Conservation (phyloP, 2,113 vertebrate genomes). For the Puma concolor region DNA sequence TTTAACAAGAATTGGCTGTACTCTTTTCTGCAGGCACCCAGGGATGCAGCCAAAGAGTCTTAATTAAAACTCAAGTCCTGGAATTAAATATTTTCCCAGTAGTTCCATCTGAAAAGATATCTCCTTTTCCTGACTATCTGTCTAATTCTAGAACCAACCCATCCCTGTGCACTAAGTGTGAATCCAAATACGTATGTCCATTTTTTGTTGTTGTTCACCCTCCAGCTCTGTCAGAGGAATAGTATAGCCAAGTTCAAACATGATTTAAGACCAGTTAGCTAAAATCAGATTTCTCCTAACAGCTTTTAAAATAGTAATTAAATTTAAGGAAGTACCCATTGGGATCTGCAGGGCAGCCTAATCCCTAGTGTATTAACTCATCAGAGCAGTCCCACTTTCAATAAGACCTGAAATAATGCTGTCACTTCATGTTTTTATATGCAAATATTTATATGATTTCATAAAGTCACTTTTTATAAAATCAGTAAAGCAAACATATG, state of each 20-base stretch:
- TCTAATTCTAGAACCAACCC: constrained; percentile 10
- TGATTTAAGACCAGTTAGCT: neutral
- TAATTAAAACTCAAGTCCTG: neutral
- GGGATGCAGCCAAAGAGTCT: neutral
- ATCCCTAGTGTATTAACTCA: neutral
- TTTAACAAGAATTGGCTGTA: neutral
- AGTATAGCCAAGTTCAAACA: neutral
- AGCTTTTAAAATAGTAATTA: constrained; percentile 34
- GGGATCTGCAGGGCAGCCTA: neutral
- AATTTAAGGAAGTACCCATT: neutral
- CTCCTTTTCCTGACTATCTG: constrained; percentile 1
- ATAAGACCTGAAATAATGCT: constrained; percentile 54
- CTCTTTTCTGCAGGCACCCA: neutral
- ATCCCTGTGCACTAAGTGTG: neutral
- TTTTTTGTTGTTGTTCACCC: neutral
- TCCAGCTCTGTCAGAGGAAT: neutral
- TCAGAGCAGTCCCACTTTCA: neutral
- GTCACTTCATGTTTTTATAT: neutral
- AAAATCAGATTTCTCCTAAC: neutral
- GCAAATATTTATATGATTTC: constrained; percentile 33
- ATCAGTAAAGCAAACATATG: constrained; percentile 32
- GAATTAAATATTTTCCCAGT: neutral
- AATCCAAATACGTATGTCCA: neutral
- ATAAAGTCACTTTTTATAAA: constrained; percentile 11
- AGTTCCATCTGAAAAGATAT: neutral